Percentiles rank a stretch among this genome's conserved stretches.
Conservation (phyloP, 2,113 vertebrate genomes). For the Myxocyprinus asiaticus region DNA sequence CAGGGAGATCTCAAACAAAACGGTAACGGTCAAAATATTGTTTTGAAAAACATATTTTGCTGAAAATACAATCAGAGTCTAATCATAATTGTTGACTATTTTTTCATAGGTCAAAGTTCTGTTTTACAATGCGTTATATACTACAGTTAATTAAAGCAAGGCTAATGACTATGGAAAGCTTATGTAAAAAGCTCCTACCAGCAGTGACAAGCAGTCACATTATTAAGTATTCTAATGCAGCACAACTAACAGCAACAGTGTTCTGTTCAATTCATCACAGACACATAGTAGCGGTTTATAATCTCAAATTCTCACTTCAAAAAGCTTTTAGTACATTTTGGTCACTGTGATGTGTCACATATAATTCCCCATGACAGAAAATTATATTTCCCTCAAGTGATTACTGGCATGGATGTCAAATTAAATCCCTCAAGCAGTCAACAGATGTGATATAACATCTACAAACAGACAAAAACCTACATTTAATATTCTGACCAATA, state of each 20-base stretch:
- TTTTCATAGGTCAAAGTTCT: no score
- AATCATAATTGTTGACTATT: no score
- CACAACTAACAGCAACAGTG: neutral
- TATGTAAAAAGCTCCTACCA: neutral
- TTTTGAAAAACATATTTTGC: no score
- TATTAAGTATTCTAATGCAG: neutral
- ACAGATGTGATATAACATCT: neutral
- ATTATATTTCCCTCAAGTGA: neutral
- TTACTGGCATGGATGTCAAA: neutral
- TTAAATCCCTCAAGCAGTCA: neutral
- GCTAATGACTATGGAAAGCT: neutral
- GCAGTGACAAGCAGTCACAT: neutral
- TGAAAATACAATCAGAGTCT: no score
- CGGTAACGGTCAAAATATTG: no score
- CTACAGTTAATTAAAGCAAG: neutral
- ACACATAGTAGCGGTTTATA: conserved; percentile 14
- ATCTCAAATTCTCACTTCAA: conserved; percentile 10
- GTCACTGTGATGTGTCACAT: conserved; percentile 24
- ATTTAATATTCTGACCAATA: neutral
- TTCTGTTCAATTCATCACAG: neutral
- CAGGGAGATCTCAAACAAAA: no score
- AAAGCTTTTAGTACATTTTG: conserved; percentile 19
- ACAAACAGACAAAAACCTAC: neutral
- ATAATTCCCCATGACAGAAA: conserved; percentile 8
- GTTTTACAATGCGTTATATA: neutral